These are phyloP conservation scores for Gobio gobio DNA, from an alignment of 2,113 vertebrate species.

Conservation along the genomic window DNA sequence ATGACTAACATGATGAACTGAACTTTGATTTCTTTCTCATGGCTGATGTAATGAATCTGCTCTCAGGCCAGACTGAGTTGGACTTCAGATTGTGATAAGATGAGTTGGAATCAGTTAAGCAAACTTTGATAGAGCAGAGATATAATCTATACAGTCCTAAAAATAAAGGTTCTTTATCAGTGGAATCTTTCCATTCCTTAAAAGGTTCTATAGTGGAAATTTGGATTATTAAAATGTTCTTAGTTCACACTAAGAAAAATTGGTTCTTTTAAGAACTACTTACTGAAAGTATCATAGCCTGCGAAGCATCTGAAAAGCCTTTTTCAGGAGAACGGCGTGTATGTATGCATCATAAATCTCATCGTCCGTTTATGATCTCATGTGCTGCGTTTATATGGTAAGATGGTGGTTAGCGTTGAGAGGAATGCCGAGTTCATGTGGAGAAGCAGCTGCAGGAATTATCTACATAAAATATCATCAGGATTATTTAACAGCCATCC, in stretches of 20 bases:
- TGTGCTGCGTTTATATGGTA: slow-evolving; percentile 21
- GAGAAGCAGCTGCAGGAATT: slow-evolving; percentile 43
- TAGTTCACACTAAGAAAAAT: too few relatives aligned
- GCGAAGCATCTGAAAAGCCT: neutral
- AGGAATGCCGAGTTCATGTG: slow-evolving; percentile 36
- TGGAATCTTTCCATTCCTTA: too few relatives aligned
- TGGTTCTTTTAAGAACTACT: too few relatives aligned
- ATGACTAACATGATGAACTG: slow-evolving; percentile 46
- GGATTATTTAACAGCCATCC: slow-evolving; percentile 50
- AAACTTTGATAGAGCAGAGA: slow-evolving; percentile 37
- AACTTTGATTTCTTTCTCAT: slow-evolving; percentile 55
- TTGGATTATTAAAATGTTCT: too few relatives aligned
- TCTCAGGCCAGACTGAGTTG: slow-evolving; percentile 46
- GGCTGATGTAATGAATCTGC: slow-evolving; percentile 49
- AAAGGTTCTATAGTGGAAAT: too few relatives aligned
- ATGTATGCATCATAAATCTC: slow-evolving; percentile 21
- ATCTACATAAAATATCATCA: slow-evolving; percentile 57
- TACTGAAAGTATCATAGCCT: neutral
- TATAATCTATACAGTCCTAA: neutral
- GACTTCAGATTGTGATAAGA: slow-evolving; percentile 39
- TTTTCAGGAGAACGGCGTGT: neutral
- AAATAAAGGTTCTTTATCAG: too few relatives aligned
- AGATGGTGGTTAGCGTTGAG: slow-evolving; percentile 23
- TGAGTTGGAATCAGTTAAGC: slow-evolving; percentile 40
- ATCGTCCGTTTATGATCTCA: neutral